These are phyloP conservation scores for Todiramphus chloris DNA, from an alignment of 2,113 vertebrate species.

Conservation along the genomic window DNA sequence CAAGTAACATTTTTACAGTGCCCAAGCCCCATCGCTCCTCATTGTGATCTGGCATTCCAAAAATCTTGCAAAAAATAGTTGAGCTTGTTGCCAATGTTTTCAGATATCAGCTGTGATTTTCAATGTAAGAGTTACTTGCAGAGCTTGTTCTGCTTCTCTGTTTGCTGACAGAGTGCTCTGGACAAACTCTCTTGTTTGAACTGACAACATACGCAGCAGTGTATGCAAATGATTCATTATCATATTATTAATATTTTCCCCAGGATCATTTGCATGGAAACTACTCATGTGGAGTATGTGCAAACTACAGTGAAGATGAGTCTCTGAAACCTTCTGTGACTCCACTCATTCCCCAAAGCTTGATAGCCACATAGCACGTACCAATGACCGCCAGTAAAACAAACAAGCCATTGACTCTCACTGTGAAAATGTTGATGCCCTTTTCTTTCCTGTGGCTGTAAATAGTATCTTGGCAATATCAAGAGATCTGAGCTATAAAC, in stretches of 20 bases:
- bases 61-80: background rate
- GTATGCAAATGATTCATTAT: background rate
- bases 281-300: background rate
- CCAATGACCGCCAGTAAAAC: background rate
- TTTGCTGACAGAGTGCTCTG: conserved; percentile 1
- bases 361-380: background rate
- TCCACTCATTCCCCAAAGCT: background rate
- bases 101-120: background rate
- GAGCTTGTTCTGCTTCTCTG: background rate
- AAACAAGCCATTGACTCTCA: background rate
- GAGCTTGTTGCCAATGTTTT: background rate
- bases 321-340: background rate
- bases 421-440: background rate
- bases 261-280: conserved; percentile 11
- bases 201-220: background rate
- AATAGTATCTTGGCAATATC: background rate
- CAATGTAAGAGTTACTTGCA: background rate
- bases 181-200: conserved; percentile 7
- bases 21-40: background rate
- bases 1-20: background rate
- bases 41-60: background rate
- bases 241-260: conserved; percentile 37
- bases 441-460: background rate
- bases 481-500: background rate
- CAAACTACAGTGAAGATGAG: background rate